Evolutionary conservation across 1,140 invertebrate genomes (phyloP).

Genomic region (Drosophila melanica): DNA sequence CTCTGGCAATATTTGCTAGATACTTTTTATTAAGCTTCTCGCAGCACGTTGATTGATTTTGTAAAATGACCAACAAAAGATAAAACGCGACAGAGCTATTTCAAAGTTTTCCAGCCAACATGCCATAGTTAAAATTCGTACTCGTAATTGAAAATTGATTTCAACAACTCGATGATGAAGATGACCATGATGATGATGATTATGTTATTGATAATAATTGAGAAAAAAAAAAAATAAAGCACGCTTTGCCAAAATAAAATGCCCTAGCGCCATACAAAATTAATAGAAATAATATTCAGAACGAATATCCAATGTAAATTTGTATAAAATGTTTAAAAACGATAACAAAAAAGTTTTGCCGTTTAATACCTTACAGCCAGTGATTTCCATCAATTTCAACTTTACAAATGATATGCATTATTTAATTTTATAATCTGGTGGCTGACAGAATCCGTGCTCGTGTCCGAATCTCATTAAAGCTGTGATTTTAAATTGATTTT

Average conservation of each 20-base stretch:
- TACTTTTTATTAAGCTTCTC: conserved; percentile 24
- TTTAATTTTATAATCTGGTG: not conserved
- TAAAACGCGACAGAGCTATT: conserved; percentile 33
- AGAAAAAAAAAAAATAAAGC: too few relatives aligned
- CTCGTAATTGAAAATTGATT: conserved; percentile 76
- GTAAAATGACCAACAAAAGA: conserved; percentile 54
- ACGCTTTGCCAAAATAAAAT: not conserved
- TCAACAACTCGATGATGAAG: conserved; percentile 22
- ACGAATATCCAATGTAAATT: conserved; percentile 51
- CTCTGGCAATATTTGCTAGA: conserved; percentile 41
- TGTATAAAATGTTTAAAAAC: conserved; percentile 20
- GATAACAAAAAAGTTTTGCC: not conserved
- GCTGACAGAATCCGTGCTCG: not conserved
- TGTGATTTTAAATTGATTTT: not conserved
- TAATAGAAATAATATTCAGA: conserved; percentile 60
- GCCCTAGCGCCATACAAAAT: conserved; percentile 43
- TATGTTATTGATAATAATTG: not conserved
- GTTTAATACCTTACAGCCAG: not conserved
- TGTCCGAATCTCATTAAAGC: not conserved
- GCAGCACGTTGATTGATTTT: conserved; percentile 70
- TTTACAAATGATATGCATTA: conserved; percentile 11
- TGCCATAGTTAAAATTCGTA: conserved; percentile 55
- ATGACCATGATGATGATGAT: conserved; percentile 11
- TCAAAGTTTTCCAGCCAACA: conserved; percentile 58
- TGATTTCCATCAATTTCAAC: conserved; percentile 13